Base-by-base conservation (phyloP, 2,113 vertebrate species). In the Ctenomys sociabilis region DNA sequence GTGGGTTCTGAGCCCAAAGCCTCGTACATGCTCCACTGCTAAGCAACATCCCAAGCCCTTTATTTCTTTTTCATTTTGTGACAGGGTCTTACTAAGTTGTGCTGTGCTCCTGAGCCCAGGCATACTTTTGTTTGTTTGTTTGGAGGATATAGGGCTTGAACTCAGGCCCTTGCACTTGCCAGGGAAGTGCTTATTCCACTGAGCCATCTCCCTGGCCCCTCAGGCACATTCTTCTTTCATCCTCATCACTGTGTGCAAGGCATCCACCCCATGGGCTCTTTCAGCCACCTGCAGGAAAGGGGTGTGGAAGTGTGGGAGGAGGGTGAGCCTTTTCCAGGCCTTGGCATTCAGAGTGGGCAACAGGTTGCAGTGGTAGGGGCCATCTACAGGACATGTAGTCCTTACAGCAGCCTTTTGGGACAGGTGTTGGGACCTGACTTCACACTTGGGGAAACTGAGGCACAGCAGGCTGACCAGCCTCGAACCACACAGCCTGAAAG, bases 311-410 rank as follows among this genome's bases (percentile, higher is more conserved):
- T 59, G 6, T 10, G 3, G 37, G 35, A 22, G 1, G 11, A 32
- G 26, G 0, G 2, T 0, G 68, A 57, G 5, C 64, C 22, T 54
- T 35, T 7, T 43, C n/a, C 4, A 21, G 24, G n/a, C 35, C 43
- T 64, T 12, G 0, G 26, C 24, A 30, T 40, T 4, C 26, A 13
- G 24, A 30, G 61, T 63, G 28, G 13, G 16, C 2, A 6, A 10
- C 26, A 1, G 30, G 37, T 1, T 11, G 64, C 84, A 0, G 1
- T 5, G 43, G 21, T 1, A 0, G 73, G 19, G 12, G 13, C 6
- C 1, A 14, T 3, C 9, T 5, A 0, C 5, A 0, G 9, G 40
- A 9, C 17, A 2, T 1, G 4, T 5, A 4, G 14, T 40, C 70
- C 30, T 73, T 52, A 49, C 1, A 2, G 1, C 0, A 3, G 37